Base-by-base conservation (phyloP, 1,140 invertebrate species). In the Eriocheir sinensis region DNA sequence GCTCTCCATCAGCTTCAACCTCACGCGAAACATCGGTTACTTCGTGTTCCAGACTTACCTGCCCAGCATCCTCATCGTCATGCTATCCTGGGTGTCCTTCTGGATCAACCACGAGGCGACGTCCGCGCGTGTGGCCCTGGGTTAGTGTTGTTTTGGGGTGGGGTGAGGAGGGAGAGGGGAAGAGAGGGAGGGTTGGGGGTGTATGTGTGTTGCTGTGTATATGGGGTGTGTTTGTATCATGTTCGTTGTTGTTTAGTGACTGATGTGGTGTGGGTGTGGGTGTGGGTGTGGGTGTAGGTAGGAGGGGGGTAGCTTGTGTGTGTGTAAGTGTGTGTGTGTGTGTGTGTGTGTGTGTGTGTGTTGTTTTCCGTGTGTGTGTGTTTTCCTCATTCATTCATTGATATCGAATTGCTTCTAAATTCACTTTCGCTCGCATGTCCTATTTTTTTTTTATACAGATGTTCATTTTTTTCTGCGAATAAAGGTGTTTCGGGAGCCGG, bases 71-170 rank as follows among this genome's bases (percentile, higher is more conserved):
- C 97, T 98, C 17, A 98, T 98, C 96, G 98, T 98, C 2, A 98
- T 98, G 98, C 96, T 98, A 36, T 98, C 98, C n/a, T 98, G 98
- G 98, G 98, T 98, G 41, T 98, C 98, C n/a, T 98, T 98, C 96
- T 98, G 98, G 98, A 98, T 98, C 96, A 98, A 98, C 97, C 98
- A 98, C 96, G 98, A 98, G 96, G 98, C 98, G 0, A 98, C 98
- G 9, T 98, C 98, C 79, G 98, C 98, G 27, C 96, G 98, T 95
- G 98, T 98, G 9, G 98, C 98, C 86, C 96, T 98, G 95, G 98
- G 98, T 98, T 96, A 96, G 96, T 96, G 88, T 21, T n/a, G 0
- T 0, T 3, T 36, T 17, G 0, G 8, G 4, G 8, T 38, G 3
- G 3, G 8, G 2, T 17, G 3, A 4, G 21, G 3, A 21, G 8